Evolutionary conservation across 1,140 invertebrate genomes (phyloP).

Genomic region (Arctopsyche grandis): DNA sequence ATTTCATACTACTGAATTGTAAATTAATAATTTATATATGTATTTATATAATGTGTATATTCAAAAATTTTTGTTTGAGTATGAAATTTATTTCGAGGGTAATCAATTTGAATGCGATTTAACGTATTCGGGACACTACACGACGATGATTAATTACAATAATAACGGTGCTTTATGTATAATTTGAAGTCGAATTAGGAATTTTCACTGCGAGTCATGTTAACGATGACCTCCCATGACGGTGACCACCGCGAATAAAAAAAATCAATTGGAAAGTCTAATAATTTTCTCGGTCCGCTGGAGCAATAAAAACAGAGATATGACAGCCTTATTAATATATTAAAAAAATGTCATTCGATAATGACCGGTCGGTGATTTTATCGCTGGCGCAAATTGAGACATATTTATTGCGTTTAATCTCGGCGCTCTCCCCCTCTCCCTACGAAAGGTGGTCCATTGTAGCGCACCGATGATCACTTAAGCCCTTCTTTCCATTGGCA

Average conservation of each 20-base stretch:
- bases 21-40: no score
- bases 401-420: constrained; percentile 46
- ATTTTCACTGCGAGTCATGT: constrained; percentile 13
- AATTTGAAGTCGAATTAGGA: not conserved
- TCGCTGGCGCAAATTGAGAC: constrained; percentile 52
- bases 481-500: constrained; percentile 14
- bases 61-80: no score
- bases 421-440: not conserved
- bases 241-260: not conserved
- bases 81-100: no score
- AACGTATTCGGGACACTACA: no score
- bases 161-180: no score
- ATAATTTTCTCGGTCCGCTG: constrained; percentile 7
- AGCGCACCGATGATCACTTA: not conserved
- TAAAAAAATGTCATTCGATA: constrained; percentile 53
- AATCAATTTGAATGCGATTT: no score
- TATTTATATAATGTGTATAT: no score
- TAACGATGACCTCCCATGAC: constrained; percentile 29
- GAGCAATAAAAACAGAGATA: constrained; percentile 29
- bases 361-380: constrained; percentile 42
- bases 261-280: constrained; percentile 39
- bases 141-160: no score
- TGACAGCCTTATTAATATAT: constrained; percentile 48
- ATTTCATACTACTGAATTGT: no score
- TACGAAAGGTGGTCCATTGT: not conserved